Conservation (phyloP, 2,888 invertebrate genomes). For the Amblyjoppa fuscipennis region DNA sequence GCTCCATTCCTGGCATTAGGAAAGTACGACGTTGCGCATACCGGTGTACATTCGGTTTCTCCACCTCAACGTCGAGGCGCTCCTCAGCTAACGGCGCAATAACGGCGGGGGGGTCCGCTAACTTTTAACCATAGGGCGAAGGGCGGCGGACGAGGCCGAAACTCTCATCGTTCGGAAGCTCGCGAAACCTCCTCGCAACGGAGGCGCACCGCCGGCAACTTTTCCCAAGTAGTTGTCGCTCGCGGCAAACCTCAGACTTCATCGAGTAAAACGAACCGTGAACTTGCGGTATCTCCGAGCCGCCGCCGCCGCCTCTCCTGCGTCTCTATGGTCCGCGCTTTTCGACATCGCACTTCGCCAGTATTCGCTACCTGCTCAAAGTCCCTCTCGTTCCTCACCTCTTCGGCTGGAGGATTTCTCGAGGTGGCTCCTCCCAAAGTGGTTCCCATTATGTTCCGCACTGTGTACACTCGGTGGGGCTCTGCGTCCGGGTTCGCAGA, state of each 20-base stretch:
- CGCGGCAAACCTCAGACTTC: slow-evolving; percentile 35
- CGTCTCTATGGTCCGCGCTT: slow-evolving; percentile 10
- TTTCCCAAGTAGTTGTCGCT: slow-evolving; percentile 59
- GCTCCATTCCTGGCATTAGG: slow-evolving; percentile 51
- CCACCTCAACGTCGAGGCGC: neutral
- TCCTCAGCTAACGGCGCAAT: slow-evolving; percentile 4
- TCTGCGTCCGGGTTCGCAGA: neutral
- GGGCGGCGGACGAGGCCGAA: slow-evolving; percentile 11
- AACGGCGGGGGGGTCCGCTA: neutral
- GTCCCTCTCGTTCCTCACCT: slow-evolving; percentile 30
- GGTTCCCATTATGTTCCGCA: slow-evolving; percentile 57
- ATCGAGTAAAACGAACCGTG: slow-evolving; percentile 56
- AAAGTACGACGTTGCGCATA: slow-evolving; percentile 40
- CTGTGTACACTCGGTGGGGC: neutral
- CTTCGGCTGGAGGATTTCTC: slow-evolving; percentile 38
- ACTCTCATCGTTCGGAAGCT: neutral
- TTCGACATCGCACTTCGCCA: slow-evolving; percentile 3
- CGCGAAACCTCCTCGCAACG: neutral
- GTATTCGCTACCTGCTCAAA: slow-evolving; percentile 1
- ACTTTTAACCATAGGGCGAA: slow-evolving; percentile 25
- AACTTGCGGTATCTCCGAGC: slow-evolving; percentile 26
- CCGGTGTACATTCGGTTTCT: neutral
- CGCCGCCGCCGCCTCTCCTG: slow-evolving; percentile 2
- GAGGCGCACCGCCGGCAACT: slow-evolving; percentile 49
- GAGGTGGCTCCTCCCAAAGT: slow-evolving; percentile 53